Base-by-base conservation (phyloP, 2,113 vertebrate genomes). In the Pionites leucogaster region DNA sequence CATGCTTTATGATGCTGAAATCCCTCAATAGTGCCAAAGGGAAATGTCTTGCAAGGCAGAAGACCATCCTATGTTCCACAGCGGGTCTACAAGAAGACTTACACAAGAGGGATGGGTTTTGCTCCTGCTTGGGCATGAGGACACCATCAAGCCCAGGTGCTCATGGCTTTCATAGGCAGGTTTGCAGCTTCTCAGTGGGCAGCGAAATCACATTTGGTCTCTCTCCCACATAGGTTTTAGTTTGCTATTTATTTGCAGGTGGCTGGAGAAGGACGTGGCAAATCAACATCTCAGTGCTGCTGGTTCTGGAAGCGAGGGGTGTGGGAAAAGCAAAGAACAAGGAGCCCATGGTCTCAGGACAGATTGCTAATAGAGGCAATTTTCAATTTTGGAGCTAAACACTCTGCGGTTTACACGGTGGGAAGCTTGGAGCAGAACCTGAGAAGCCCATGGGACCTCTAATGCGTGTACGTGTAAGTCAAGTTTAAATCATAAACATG, bases 381-480 rank as follows among this genome's bases (percentile, higher is more conserved):
- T 90, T 92, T 94, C 63, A 46, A 41, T 79, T 89, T 65, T 62
- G 90, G 88, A 94, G 84, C 49, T 39, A 64, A 93, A 57, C 47
- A 28, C 28, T 28, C 62, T 65, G 93, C 0, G 31, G 85, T 93
- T 92, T 85, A 74, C 19, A 41, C 1, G 31, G 63, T 67, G 79
- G 86, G 76, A 86, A 93, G 80, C n/a, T 52, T 74, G 79, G 68
- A 83, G 86, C 19, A 81, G 82, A 93, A 95, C 44, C 49, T 74
- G 95, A 93, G 86, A 94, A 2, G 4, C 75, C 63, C 75, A 13
- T 2, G 75, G 53, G 92, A 93, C 28, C 90, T 72, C 57, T 76
- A 64, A 90, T 17, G 52, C 44, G 11, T n/a, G 49, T 57, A 78
- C 0, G 1, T 2, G 4, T 57, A 74, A 14, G 55, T 87, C 62